phyloP scores from a whole-genome alignment of 1,140 invertebrate species.

The Laupala kohalensis region DNA sequence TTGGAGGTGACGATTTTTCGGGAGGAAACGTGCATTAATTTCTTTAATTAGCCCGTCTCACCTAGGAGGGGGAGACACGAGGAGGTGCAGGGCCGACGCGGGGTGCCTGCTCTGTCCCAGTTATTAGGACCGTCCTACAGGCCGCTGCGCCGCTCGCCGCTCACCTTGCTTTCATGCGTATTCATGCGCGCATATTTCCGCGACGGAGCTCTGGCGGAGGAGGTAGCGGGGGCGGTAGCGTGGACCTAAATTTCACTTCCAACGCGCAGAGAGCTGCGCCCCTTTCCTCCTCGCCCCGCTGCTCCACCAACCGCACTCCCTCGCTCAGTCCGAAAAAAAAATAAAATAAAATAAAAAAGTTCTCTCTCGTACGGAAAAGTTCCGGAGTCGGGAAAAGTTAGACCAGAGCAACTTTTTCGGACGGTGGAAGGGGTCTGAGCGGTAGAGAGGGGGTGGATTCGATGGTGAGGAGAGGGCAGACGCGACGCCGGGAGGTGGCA shows the following conservation, averaged over 20 bases:
- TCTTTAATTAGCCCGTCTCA: not conserved
- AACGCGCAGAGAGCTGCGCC: not conserved
- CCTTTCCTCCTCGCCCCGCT: not conserved
- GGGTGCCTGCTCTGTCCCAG: not conserved
- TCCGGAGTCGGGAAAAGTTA: not conserved
- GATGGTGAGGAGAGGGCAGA: not conserved
- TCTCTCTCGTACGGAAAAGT: not conserved
- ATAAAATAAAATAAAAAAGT: not conserved
- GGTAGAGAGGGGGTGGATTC: not conserved
- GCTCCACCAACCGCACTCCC: not conserved
- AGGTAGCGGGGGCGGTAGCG: not conserved
- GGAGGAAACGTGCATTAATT: not conserved
- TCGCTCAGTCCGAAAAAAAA: not conserved
- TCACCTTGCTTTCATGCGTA: not conserved
- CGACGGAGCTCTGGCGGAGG: too few relatives aligned
- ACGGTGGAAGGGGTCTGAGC: not conserved
- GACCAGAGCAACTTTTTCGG: not conserved
- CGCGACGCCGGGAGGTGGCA: too few relatives aligned
- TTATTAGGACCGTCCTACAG: not conserved
- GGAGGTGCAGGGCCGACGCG: too few relatives aligned
- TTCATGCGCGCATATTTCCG: not conserved
- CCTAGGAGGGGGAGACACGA: not conserved
- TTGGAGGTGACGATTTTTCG: not conserved
- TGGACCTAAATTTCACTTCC: not conserved
- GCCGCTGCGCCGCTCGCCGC: not conserved